Evolutionary conservation across 2,888 invertebrate species (phyloP).

Genomic region (Andrena flavipes): DNA sequence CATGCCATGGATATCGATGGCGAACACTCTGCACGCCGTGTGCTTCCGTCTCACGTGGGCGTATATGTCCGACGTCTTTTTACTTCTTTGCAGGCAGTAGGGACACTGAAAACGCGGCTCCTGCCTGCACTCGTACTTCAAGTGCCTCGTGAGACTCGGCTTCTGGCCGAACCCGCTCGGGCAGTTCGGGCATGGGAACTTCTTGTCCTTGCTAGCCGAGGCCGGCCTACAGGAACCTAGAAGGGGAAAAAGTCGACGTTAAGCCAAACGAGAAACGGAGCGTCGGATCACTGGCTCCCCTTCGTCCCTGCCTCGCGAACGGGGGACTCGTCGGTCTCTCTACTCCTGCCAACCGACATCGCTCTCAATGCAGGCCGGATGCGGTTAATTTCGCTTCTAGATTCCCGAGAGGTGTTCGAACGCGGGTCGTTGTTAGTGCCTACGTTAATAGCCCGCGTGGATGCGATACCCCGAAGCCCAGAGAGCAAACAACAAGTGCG

Average conservation of each 20-base stretch:
- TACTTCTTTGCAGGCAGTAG: conserved; percentile 78
- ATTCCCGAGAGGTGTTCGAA: neutral
- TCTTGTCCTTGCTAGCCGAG: conserved; percentile 41
- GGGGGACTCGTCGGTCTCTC: too few relatives aligned
- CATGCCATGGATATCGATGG: conserved; percentile 70
- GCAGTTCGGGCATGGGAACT: conserved; percentile 72
- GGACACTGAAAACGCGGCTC: conserved; percentile 80
- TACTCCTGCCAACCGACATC: too few relatives aligned
- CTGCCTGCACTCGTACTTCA: conserved; percentile 78
- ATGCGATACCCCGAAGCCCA: conserved; percentile 32
- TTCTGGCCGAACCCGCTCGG: conserved; percentile 74
- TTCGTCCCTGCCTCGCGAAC: too few relatives aligned
- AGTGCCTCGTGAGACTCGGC: conserved; percentile 75
- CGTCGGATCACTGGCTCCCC: too few relatives aligned
- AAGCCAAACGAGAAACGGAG: neutral
- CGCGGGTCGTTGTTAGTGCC: conserved; percentile 32
- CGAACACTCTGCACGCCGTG: conserved; percentile 73
- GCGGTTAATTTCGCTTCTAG: too few relatives aligned
- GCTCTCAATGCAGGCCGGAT: too few relatives aligned
- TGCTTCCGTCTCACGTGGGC: conserved; percentile 79
- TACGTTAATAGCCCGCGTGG: neutral
- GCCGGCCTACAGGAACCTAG: conserved; percentile 24
- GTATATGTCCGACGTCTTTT: conserved; percentile 79
- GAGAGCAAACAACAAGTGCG: conserved; percentile 14
- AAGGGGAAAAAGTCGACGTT: conserved; percentile 41